Base-by-base conservation (phyloP, 2,888 invertebrate species). In the Ennomos quercinarius region DNA sequence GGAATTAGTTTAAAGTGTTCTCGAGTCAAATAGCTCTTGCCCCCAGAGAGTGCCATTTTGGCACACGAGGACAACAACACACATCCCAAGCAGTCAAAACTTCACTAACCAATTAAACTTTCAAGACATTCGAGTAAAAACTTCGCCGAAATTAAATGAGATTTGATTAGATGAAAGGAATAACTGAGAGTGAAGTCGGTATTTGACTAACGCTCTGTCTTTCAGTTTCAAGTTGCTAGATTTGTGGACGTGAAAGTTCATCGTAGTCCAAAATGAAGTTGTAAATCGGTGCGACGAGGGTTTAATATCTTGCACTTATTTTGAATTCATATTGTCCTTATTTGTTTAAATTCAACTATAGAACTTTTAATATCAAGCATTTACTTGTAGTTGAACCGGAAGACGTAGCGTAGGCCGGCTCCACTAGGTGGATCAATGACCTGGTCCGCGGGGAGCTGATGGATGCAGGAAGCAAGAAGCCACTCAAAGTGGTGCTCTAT, bases 1-100 rank as follows among this genome's bases (percentile, higher is more conserved):
- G 73, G 76, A 83, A 84, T 83, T 82, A 84, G 83, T 84, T 84
- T 78, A 66, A 76, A 83, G 78, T 72, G 76, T 72, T 78, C 74
- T 63, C 59, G 66, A 79, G 75, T 60, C 66, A 72, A 50, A 52
- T 61, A 52, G 42, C 53, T 57, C 48, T 38, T 43, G 64, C 57
- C 67, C 60, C 62, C 73, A 68, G 81, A 78, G 75, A 65, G 72
- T 71, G 67, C 50, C 76, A 75, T 77, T 83, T 83, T 76, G 74
- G 72, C 53, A 58, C 60, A 53, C 45, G 66, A 65, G 53, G 62
- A 61, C 57, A 67, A 73, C 70, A 72, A 71, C 74, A 78, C 72
- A 78, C 80, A 76, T 77, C 72, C 64, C 53, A 41, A 57, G 58
- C 63, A 63, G 61, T 76, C 71, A 67, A 68, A 71, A 76, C 73